Base-by-base conservation (phyloP, 2,888 invertebrate species). In the Hirtodrosophila histrioides region DNA sequence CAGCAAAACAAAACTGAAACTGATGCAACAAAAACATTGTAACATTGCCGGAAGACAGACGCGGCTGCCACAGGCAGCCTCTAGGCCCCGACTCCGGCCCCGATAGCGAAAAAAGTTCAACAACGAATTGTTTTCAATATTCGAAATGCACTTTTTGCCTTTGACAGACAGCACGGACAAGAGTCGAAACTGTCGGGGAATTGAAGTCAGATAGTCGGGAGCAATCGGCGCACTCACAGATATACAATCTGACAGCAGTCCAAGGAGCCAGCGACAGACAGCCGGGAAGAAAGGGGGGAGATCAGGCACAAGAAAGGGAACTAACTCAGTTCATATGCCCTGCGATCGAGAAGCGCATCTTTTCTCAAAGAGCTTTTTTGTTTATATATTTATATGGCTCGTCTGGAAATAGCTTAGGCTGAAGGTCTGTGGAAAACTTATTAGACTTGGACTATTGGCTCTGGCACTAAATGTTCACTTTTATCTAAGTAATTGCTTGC, bases 1-100 rank as follows among this genome's bases (percentile, higher is more conserved):
- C 77, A 61, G 61, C 68, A 27, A 31, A 62, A 58, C 53, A 57
- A 51, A 65, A 76, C 69, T 70, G 55, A 85, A 76, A 79, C 80
- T 87, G 79, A 82, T 78, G 87, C 79, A 82, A 82, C 83, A 69
- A 69, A 85, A 80, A 82, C 69, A 85, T 73, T 82, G 86, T 83
- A 70, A 56, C 83, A 67, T 79, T 86, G 80, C 88, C 88, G 88
- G 88, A 86, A 82, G 86, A 87, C 68, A 76, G 82, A 69, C 71
- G 68, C 63, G 49, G 48, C 46, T 40, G 54, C 44, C 29, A 35
- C 27, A 9, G 11, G 35, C 24, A 17, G 17, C 3, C 27, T 27
- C 5, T 31, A 27, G 31, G 1, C 31, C 1, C 9, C 6, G 1
- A 7, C 8, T 7, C 2, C 5, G 9, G 31, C 31, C 31, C 33